These are phyloP conservation scores for Catocala fraxini DNA, from an alignment of 2,888 invertebrate genomes.

Conservation along the genomic window DNA sequence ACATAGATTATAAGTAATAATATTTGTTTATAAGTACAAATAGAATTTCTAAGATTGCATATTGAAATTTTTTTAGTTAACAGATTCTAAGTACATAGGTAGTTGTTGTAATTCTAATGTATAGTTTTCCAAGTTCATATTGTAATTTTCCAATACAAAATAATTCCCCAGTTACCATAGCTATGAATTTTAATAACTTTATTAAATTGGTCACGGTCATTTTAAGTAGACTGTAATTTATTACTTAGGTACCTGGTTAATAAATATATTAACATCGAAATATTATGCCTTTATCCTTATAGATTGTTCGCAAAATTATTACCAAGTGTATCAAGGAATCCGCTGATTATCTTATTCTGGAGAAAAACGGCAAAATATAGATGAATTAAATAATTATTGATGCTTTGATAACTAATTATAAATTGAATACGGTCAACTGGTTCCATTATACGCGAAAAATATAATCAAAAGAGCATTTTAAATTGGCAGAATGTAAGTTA, in stretches of 20 bases:
- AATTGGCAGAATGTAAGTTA: too few relatives aligned
- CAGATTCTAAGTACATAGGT: slow-evolving; percentile 12
- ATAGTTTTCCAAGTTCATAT: slow-evolving; percentile 31
- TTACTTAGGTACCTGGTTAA: slow-evolving; percentile 37
- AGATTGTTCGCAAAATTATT: slow-evolving; percentile 14
- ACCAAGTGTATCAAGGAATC: slow-evolving; percentile 18
- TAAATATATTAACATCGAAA: slow-evolving; percentile 49
- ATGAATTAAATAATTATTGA: too few relatives aligned
- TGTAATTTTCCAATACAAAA: slow-evolving; percentile 22
- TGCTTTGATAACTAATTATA: too few relatives aligned
- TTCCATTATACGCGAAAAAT: too few relatives aligned
- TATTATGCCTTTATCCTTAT: slow-evolving; percentile 37
- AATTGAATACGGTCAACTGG: too few relatives aligned
- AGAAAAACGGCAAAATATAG: too few relatives aligned
- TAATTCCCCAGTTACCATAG: slow-evolving; percentile 44
- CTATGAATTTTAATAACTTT: slow-evolving; percentile 36
- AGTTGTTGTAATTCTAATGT: slow-evolving; percentile 33
- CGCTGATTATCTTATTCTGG: slow-evolving; percentile 6
- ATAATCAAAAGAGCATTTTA: too few relatives aligned
- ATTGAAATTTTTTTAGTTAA: slow-evolving; percentile 23
- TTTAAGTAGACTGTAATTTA: slow-evolving; percentile 35
- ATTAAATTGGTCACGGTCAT: slow-evolving; percentile 32
- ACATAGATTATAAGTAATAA: slow-evolving; percentile 20
- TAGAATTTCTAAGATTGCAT: slow-evolving; percentile 20
- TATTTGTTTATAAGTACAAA: slow-evolving; percentile 39